A percentile compares a stretch with the other conserved stretches of the same genome.
phyloP scores from a whole-genome alignment of 1,140 invertebrate genomes.

The Ceratina japonica region DNA sequence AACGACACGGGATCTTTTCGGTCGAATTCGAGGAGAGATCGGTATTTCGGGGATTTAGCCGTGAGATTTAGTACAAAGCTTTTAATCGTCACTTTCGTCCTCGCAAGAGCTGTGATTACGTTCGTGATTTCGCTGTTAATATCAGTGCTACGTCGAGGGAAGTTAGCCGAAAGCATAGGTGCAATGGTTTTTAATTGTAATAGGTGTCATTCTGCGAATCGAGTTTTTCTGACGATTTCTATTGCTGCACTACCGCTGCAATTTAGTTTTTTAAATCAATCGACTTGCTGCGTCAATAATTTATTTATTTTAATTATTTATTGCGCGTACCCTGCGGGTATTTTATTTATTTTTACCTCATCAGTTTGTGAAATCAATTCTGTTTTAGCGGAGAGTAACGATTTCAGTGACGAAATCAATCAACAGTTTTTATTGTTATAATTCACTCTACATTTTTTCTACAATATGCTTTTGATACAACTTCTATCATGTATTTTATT shows the following conservation, averaged over 20 bases:
- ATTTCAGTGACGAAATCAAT: not conserved
- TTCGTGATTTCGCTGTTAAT: conserved; percentile 23
- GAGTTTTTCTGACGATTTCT: too few species aligned
- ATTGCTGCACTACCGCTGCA: too few species aligned
- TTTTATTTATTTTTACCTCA: not conserved
- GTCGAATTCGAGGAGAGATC: not conserved
- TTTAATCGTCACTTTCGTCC: conserved; percentile 37
- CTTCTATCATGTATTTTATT: not conserved
- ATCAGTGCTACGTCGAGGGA: conserved; percentile 41
- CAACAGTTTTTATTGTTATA: not conserved
- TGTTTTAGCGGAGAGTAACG: too few species aligned
- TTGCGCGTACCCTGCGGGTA: too few species aligned
- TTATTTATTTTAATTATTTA: too few species aligned
- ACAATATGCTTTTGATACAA: not conserved
- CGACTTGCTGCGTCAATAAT: too few species aligned
- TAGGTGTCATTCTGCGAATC: not conserved
- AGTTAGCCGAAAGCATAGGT: not conserved
- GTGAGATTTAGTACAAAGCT: conserved; percentile 47
- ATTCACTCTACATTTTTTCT: not conserved
- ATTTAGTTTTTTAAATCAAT: too few species aligned
- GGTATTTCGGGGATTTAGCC: conserved; percentile 19
- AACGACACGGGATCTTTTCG: conserved; percentile 27
- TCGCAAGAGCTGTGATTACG: conserved; percentile 42
- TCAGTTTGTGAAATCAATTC: not conserved
- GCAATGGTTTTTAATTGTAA: not conserved